These are phyloP conservation scores for Ooceraea biroi DNA, from an alignment of 1,140 invertebrate species.

Conservation along the genomic window DNA sequence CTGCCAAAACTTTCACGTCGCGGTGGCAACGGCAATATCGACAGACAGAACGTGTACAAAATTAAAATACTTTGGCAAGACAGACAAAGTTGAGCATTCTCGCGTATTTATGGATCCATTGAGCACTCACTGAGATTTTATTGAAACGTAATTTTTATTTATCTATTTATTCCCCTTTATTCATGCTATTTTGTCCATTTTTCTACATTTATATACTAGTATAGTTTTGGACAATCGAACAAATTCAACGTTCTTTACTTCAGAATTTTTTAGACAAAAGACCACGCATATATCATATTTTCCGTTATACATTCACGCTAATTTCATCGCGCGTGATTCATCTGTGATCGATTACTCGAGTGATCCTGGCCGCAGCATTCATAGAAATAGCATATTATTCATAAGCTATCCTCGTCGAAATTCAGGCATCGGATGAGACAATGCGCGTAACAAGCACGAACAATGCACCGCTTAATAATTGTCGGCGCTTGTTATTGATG, in stretches of 20 bases:
- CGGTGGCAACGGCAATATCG: slow-evolving; percentile 5
- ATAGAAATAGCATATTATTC: slow-evolving; percentile 52
- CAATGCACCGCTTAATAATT: slow-evolving; percentile 56
- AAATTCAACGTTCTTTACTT: not conserved
- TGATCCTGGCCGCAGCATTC: slow-evolving; percentile 15
- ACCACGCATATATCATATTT: not conserved
- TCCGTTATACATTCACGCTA: not conserved
- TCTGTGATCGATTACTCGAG: slow-evolving; percentile 34
- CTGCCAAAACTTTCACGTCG: slow-evolving; percentile 41
- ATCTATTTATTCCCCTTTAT: not conserved
- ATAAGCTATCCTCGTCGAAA: slow-evolving; percentile 48
- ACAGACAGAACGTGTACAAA: slow-evolving; percentile 36
- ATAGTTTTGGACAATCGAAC: not conserved
- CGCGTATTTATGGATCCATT: not conserved
- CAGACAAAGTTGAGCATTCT: not conserved
- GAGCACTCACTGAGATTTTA: too few relatives aligned
- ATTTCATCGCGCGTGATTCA: slow-evolving; percentile 26
- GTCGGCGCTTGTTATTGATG: slow-evolving; percentile 50
- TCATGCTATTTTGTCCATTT: slow-evolving; percentile 4
- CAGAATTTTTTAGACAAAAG: not conserved
- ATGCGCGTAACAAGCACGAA: slow-evolving; percentile 52
- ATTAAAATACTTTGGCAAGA: slow-evolving; percentile 64
- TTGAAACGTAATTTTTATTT: too few relatives aligned
- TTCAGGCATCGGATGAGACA: slow-evolving; percentile 45
- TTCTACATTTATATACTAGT: not conserved